Evolutionary conservation across 2,797 vertebrate genomes (phyloP).

Genomic region (Yasuhikotakia modesta): DNA sequence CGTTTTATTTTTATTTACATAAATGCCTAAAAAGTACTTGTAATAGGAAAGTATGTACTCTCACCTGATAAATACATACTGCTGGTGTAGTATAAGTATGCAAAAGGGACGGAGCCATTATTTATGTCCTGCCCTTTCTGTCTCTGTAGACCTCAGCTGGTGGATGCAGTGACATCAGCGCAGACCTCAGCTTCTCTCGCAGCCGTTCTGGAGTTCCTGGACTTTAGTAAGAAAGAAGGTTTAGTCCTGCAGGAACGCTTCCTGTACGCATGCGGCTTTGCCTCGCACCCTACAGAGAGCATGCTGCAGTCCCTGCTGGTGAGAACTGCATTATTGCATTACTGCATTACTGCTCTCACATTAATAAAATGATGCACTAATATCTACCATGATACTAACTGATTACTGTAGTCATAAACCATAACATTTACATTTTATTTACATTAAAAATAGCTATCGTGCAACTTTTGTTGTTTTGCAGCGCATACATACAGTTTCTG

Average conservation of each 20-base stretch:
- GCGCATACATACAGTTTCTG: not conserved
- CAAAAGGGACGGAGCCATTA: not conserved
- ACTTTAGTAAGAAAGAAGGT: slow-evolving; percentile 86
- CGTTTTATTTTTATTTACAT: no score
- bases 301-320: slow-evolving; percentile 88
- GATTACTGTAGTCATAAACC: not conserved
- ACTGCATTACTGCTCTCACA: not conserved
- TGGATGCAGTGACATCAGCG: slow-evolving; percentile 90
- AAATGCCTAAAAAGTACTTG: no score
- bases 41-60: no score
- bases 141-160: slow-evolving; percentile 85
- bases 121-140: not conserved
- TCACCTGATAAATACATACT: no score
- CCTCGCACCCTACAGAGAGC: slow-evolving; percentile 88
- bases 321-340: slow-evolving; percentile 64
- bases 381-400: not conserved
- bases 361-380: no score
- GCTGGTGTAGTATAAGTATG: not conserved
- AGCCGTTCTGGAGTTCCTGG: slow-evolving; percentile 88
- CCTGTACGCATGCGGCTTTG: slow-evolving; percentile 93
- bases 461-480: not conserved
- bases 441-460: not conserved
- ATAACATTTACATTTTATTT: not conserved
- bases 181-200: slow-evolving; percentile 89
- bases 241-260: slow-evolving; percentile 90